Evolutionary conservation across 2,888 invertebrate genomes (phyloP).

Genomic region (Drosophila incognita): DNA sequence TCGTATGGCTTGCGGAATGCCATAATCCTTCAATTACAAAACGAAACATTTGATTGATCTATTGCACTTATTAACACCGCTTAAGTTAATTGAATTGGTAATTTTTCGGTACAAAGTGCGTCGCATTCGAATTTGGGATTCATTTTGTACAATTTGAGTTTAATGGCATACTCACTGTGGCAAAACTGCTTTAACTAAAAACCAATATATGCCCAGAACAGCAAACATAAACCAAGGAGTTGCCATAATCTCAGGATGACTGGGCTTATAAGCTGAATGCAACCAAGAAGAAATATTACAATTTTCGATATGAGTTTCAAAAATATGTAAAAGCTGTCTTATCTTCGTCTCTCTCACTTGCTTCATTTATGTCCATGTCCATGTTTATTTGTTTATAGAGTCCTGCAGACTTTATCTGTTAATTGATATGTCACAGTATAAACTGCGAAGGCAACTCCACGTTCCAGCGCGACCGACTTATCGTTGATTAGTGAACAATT

Average conservation of each 20-base stretch:
- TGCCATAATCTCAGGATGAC: slow-evolving; percentile 55
- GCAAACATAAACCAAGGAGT: slow-evolving; percentile 63
- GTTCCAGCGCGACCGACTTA: slow-evolving; percentile 44
- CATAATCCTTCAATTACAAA: slow-evolving; percentile 86
- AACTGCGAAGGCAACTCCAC: neutral
- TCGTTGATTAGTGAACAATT: slow-evolving; percentile 43
- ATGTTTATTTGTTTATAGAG: slow-evolving; percentile 16
- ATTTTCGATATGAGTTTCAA: slow-evolving; percentile 1
- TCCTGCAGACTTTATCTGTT: slow-evolving; percentile 2
- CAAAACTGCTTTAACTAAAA: slow-evolving; percentile 58
- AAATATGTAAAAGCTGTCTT: neutral
- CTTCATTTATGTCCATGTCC: slow-evolving; percentile 33
- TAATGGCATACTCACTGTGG: slow-evolving; percentile 64
- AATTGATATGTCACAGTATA: neutral
- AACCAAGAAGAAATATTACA: neutral
- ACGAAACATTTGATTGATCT: slow-evolving; percentile 11
- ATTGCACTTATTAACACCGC: neutral
- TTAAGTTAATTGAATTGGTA: slow-evolving; percentile 29
- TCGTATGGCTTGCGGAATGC: slow-evolving; percentile 88
- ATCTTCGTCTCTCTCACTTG: neutral
- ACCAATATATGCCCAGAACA: slow-evolving; percentile 69
- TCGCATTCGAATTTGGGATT: neutral
- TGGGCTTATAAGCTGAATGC: slow-evolving; percentile 4
- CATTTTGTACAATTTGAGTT: slow-evolving; percentile 1
- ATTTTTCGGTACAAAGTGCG: slow-evolving; percentile 29